Evolutionary conservation across 2,113 vertebrate species (phyloP).

Genomic region (Penelope pileata): DNA sequence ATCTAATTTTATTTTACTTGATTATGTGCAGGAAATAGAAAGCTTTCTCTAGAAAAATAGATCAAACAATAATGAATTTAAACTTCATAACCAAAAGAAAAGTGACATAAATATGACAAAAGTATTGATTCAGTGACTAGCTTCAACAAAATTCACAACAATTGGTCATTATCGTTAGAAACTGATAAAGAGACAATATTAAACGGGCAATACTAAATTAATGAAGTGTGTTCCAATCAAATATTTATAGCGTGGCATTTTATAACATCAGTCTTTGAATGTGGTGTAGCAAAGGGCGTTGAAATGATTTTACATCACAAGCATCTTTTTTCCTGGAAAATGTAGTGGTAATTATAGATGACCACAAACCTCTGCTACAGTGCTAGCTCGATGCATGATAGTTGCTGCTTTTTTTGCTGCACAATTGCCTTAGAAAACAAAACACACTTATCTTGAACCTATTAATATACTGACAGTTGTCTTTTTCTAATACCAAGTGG

Average conservation of each 20-base stretch:
- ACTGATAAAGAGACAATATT: background rate
- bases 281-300: background rate
- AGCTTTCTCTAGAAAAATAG: background rate
- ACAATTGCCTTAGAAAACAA: background rate
- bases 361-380: background rate
- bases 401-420: background rate
- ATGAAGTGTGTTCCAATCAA: background rate
- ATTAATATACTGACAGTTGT: background rate
- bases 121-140: background rate
- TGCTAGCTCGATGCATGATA: background rate
- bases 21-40: background rate
- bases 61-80: background rate
- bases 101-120: background rate
- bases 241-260: background rate
- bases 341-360: background rate
- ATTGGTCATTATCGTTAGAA: background rate
- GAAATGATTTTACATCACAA: background rate
- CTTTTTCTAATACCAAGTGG: background rate
- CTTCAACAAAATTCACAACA: background rate
- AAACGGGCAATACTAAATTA: no score
- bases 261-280: background rate
- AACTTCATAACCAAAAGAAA: background rate
- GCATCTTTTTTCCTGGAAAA: background rate
- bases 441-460: background rate
- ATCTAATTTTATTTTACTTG: background rate